These are phyloP conservation scores for Zaprionus camerounensis DNA, from an alignment of 1,140 invertebrate species.

Conservation along the genomic window DNA sequence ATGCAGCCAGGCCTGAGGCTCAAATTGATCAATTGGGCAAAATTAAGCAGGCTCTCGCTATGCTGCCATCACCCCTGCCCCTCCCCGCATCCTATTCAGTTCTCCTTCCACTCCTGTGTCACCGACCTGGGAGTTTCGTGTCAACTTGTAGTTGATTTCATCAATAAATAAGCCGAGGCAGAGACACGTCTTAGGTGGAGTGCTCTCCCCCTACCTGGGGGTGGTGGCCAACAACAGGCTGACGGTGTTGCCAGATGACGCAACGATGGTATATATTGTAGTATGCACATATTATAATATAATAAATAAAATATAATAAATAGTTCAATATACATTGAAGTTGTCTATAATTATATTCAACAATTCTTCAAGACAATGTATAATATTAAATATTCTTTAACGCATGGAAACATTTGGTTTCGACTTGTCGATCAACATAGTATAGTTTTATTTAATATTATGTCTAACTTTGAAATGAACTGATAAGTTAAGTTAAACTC, in stretches of 20 bases:
- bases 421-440: too few relatives aligned
- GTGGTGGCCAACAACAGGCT: neutral
- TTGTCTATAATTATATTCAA: too few relatives aligned
- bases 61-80: neutral
- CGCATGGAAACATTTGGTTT: too few relatives aligned
- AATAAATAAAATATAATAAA: too few relatives aligned
- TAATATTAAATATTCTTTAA: too few relatives aligned
- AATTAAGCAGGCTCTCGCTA: constrained; percentile 67
- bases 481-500: too few relatives aligned
- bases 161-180: constrained; percentile 71
- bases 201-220: constrained; percentile 15
- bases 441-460: too few relatives aligned
- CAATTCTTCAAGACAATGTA: too few relatives aligned
- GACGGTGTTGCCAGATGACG: constrained; percentile 34
- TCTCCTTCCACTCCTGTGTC: neutral
- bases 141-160: constrained; percentile 71
- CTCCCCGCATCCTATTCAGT: neutral
- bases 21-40: constrained; percentile 78
- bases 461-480: too few relatives aligned
- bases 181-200: constrained; percentile 37
- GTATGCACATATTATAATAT: too few relatives aligned
- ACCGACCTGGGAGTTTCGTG: constrained; percentile 63
- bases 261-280: neutral
- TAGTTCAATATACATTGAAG: too few relatives aligned
- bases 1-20: constrained; percentile 41